These are phyloP conservation scores for Meliscaeva auricollis DNA, from an alignment of 2,888 invertebrate species.

Conservation along the genomic window DNA sequence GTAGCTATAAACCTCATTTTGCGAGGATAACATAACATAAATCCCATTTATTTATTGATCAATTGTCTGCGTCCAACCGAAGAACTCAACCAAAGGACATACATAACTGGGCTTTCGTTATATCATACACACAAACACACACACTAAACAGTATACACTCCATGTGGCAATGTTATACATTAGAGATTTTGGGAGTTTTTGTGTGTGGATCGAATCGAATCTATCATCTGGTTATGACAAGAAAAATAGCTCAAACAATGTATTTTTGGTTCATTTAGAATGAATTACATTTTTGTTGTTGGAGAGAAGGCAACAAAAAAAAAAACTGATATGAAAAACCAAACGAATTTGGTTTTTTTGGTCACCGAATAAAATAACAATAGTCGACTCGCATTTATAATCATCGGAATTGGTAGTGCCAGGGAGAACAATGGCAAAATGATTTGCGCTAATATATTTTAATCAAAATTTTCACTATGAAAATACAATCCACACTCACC, in stretches of 20 bases:
- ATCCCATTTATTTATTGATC: slow-evolving; percentile 70
- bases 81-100: slow-evolving; percentile 2
- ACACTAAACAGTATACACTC: no score
- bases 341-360: slow-evolving; percentile 4
- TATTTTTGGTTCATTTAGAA: slow-evolving; percentile 67
- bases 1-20: slow-evolving; percentile 31
- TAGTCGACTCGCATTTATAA: no score
- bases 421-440: slow-evolving; percentile 1
- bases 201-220: slow-evolving; percentile 26
- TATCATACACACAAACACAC: not conserved
- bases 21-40: slow-evolving; percentile 57
- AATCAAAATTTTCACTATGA: not conserved
- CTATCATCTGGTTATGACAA: slow-evolving; percentile 74
- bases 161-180: slow-evolving; percentile 23
- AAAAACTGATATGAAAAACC: slow-evolving; percentile 55
- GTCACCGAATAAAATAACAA: slow-evolving; percentile 8
- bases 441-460: not conserved
- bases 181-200: slow-evolving; percentile 44
- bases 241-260: slow-evolving; percentile 62
- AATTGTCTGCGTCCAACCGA: slow-evolving; percentile 42
- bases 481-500: not conserved
- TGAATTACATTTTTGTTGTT: slow-evolving; percentile 42
- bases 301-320: no score
- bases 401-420: not conserved
- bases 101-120: not conserved